Percentiles rank a stretch among this genome's conserved stretches.
Conservation (phyloP, 2,888 invertebrate species). For the Priocnemis perturbator region DNA sequence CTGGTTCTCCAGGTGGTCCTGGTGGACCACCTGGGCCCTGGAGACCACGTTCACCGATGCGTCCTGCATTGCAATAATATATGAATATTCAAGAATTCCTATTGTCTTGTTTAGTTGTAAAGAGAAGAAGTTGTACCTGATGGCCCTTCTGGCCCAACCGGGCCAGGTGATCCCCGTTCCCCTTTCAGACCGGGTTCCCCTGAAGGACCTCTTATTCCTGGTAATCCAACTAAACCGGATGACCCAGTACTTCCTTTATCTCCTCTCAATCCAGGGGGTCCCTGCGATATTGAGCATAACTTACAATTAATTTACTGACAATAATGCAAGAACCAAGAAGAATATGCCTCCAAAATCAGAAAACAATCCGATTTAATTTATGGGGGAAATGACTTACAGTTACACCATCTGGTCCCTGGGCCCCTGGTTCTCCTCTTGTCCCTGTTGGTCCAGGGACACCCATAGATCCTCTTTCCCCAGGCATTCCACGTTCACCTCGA, state of each 20-base stretch:
- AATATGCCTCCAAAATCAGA: not conserved
- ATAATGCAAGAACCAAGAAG: not conserved
- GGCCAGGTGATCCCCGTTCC: conserved; percentile 83
- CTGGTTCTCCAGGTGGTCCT: conserved; percentile 89
- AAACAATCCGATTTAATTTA: not conserved
- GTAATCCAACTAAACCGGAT: conserved; percentile 83
- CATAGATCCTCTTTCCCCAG: conserved; percentile 84
- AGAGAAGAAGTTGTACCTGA: conserved; percentile 75
- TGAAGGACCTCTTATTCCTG: conserved; percentile 81
- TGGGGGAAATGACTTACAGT: conserved; percentile 75
- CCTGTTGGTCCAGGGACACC: conserved; percentile 83
- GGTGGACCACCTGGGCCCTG: conserved; percentile 85
- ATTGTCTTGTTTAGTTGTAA: too few relatives aligned
- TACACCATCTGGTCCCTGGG: conserved; percentile 83
- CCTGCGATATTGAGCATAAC: conserved; percentile 74
- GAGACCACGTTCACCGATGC: conserved; percentile 85
- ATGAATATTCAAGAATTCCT: too few relatives aligned
- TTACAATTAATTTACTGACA: not conserved
- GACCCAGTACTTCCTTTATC: conserved; percentile 84
- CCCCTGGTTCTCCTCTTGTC: conserved; percentile 81
- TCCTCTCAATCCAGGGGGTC: conserved; percentile 81
- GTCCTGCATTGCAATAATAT: conserved; percentile 72
- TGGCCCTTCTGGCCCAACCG: conserved; percentile 86
- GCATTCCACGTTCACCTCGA: conserved; percentile 82
- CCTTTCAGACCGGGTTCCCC: conserved; percentile 86